Evolutionary conservation across 2,797 vertebrate genomes (phyloP).

Genomic region (Danio albolineatus): DNA sequence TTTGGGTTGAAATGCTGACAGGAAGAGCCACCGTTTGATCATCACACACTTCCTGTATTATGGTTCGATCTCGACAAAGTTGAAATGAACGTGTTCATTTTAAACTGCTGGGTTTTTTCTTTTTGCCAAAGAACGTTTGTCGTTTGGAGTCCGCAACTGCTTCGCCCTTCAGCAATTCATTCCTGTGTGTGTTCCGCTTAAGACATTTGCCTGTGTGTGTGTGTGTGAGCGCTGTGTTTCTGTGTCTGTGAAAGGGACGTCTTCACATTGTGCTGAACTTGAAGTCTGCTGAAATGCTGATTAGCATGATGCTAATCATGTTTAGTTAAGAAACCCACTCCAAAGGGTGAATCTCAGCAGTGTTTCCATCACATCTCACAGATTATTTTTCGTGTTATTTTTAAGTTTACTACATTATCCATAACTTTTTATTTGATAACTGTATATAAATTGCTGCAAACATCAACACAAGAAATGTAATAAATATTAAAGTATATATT

Average conservation of each 20-base stretch:
- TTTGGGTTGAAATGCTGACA: constrained; percentile 4
- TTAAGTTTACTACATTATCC: not conserved
- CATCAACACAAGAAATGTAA: not conserved
- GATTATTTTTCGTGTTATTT: not conserved
- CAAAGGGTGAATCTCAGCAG: not conserved
- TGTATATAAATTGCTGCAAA: not conserved
- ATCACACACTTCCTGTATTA: constrained; percentile 38
- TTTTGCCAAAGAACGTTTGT: not conserved
- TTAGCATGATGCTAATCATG: not conserved
- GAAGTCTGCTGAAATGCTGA: constrained; percentile 27
- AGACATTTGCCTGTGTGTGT: not conserved
- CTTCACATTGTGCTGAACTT: constrained; percentile 3
- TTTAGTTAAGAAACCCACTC: constrained; percentile 16
- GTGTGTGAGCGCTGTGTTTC: constrained; percentile 1
- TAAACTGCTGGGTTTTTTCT: constrained; percentile 59
- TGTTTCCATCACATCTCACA: not conserved
- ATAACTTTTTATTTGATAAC: not conserved
- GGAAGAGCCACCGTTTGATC: constrained; percentile 38
- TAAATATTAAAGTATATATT: not conserved
- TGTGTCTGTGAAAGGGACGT: not conserved
- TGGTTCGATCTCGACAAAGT: constrained; percentile 56
- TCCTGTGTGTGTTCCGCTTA: constrained; percentile 3
- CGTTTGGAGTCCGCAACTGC: no score
- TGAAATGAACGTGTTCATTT: constrained; percentile 63
- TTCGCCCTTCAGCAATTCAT: constrained; percentile 17